Percentiles rank a stretch among this genome's conserved stretches.
These are phyloP conservation scores for Bolinopsis microptera DNA, from an alignment of 37 sponge, comb jelly and placozoan genomes.

Conservation along the genomic window DNA sequence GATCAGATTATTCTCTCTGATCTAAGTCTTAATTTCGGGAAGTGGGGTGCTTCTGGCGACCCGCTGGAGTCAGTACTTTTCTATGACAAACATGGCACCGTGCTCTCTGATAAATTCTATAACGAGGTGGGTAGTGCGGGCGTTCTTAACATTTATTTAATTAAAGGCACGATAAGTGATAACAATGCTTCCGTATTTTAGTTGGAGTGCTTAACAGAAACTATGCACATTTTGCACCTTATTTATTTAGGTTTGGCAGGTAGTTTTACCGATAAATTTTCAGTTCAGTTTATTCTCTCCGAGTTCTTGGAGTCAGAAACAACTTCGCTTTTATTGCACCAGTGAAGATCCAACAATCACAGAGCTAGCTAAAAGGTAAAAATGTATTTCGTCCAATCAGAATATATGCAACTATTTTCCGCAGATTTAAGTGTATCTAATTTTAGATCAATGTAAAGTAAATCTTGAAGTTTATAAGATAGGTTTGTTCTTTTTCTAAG, in stretches of 20 bases:
- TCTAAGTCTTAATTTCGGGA: neutral
- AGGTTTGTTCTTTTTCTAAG: too few species aligned
- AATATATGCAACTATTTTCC: too few species aligned
- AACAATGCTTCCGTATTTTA: too few species aligned
- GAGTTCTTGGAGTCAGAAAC: neutral
- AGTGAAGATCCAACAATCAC: neutral
- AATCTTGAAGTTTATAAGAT: too few species aligned
- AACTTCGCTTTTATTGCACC: neutral
- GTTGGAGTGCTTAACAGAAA: too few species aligned
- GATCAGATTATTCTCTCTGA: neutral
- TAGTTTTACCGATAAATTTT: too few species aligned
- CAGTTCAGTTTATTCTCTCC: conserved; percentile 7
- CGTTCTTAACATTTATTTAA: neutral
- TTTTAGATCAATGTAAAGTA: too few species aligned
- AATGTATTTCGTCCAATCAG: too few species aligned
- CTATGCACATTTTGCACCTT: too few species aligned
- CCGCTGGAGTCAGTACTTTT: neutral
- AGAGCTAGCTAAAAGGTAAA: neutral
- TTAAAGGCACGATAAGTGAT: too few species aligned
- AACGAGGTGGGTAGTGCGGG: neutral
- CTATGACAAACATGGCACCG: neutral
- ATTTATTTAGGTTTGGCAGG: too few species aligned
- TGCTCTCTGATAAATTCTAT: neutral
- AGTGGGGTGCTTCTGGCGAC: neutral
- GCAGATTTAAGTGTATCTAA: too few species aligned